A percentile compares a stretch with the other conserved stretches of the same genome.
phyloP scores from a whole-genome alignment of 1,140 invertebrate genomes.

The Neodiprion pinetum region DNA sequence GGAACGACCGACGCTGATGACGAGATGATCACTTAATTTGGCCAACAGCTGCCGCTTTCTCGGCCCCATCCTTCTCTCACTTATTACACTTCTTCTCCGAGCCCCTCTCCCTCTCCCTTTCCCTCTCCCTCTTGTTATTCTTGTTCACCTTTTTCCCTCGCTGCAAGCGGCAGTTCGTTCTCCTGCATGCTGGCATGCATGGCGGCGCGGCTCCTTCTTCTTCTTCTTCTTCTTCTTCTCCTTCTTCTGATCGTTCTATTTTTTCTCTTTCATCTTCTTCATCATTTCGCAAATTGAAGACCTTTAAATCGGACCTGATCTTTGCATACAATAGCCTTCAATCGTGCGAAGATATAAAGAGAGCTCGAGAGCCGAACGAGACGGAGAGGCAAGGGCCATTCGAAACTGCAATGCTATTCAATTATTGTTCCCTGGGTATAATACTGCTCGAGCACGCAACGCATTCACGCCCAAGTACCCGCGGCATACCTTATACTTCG shows the following conservation, averaged over 20 bases:
- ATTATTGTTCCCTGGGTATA: too few relatives aligned
- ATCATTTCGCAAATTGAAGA: conserved; percentile 7
- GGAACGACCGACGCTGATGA: not conserved
- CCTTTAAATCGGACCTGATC: not conserved
- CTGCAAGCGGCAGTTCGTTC: not conserved
- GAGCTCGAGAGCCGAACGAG: too few relatives aligned
- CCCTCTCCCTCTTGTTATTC: not conserved
- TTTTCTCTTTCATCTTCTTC: conserved; percentile 25
- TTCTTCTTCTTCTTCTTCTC: conserved; percentile 11
- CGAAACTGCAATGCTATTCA: too few relatives aligned
- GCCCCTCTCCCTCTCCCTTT: not conserved
- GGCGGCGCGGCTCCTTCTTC: too few relatives aligned
- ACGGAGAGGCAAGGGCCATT: too few relatives aligned
- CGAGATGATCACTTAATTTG: conserved; percentile 7
- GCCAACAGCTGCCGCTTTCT: conserved; percentile 2
- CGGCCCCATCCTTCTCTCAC: not conserved
- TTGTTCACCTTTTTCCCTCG: not conserved
- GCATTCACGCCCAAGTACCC: too few relatives aligned
- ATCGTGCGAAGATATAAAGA: too few relatives aligned
- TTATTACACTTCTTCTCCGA: not conserved
- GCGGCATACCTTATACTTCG: too few relatives aligned
- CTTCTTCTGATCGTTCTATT: conserved; percentile 19
- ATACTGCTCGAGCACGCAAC: too few relatives aligned
- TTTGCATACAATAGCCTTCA: too few relatives aligned
- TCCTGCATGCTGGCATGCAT: not conserved